Base-by-base conservation (phyloP, 2,888 invertebrate species). In the Isoperla grammatica region DNA sequence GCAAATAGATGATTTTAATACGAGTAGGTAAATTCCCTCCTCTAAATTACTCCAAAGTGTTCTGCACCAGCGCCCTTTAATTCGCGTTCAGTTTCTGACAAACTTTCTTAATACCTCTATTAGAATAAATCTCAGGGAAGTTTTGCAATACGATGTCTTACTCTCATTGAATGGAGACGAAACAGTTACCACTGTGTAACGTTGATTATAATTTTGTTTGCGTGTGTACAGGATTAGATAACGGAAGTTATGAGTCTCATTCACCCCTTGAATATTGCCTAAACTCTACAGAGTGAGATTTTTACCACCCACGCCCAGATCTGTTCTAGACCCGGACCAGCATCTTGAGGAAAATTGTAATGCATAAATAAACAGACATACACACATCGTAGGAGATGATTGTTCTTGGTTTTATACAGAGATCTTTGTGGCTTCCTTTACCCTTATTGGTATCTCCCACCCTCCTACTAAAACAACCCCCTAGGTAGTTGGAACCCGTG, bases 311-410 rank as follows among this genome's bases (percentile, higher is more conserved):
- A 29, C 5, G 13, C 19, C 60, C 45, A 23, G 15, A 50, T 40
- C 19, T 40, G 20, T 48, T 29, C 37, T 2, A 42, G n/a, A n/a
- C 17, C 46, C 35, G 20, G n/a, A 57, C 43, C 22, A 45, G 46
- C 61, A 59, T 61, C 59, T 60, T 54, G 60, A 60, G 57, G 62
- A 57, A 62, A 60, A 60, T 62, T 60, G 57, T 62, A 62, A 62
- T 62, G 60, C 62, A 62, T 62, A 62, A 62, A 60, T 62, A 62
- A 62, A 59, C 57, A 59, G 48, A 60, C 48, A 50, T 56, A 55
- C 23, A 58, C 50, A 42, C 57, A 17, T 48, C n/a, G 48, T 45
- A 13, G 15, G 15, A 37, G 40, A 40, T 35, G 48, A 49, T 48
- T 46, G 48, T 48, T 37, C 57, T 20, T 39, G 57, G 35, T 46